phyloP scores from a whole-genome alignment of 1,140 invertebrate genomes.

The Linepithema humile region DNA sequence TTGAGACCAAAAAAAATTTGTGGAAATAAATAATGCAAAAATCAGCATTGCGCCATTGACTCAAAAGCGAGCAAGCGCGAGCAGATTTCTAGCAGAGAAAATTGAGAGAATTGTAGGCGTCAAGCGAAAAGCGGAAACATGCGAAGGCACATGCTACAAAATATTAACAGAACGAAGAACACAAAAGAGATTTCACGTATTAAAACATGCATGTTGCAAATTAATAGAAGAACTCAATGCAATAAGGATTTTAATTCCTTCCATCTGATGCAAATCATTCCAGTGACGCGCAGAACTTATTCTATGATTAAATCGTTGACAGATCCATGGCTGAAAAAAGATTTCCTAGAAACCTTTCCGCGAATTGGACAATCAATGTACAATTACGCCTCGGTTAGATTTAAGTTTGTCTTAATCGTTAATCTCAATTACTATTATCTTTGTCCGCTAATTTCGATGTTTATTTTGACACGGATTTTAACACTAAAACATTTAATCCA shows the following conservation, averaged over 20 bases:
- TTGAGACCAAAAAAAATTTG: not conserved
- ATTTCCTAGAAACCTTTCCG: not conserved
- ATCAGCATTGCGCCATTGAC: not conserved
- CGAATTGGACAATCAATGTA: conserved; percentile 4
- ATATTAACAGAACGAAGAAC: not conserved
- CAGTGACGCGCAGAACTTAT: not conserved
- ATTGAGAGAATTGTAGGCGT: not conserved
- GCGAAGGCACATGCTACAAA: not conserved
- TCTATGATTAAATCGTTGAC: not conserved
- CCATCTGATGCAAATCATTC: not conserved
- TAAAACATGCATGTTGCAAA: conserved; percentile 7
- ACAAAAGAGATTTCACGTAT: not conserved
- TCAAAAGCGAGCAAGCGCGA: conserved; percentile 20
- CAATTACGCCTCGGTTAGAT: conserved; percentile 15
- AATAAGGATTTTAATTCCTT: not conserved
- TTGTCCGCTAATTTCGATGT: not conserved
- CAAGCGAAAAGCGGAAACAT: not conserved
- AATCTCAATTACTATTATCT: not conserved
- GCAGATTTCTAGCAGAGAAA: not conserved
- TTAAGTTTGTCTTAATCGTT: not conserved
- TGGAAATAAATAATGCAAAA: not conserved
- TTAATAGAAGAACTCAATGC: not conserved
- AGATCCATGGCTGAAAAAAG: not conserved
- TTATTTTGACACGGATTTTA: not conserved
- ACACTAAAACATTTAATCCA: not conserved